Percentiles rank a stretch among this genome's conserved stretches.
phyloP scores from a whole-genome alignment of 2,888 invertebrate genomes.

The Drosophila paucipuncta region DNA sequence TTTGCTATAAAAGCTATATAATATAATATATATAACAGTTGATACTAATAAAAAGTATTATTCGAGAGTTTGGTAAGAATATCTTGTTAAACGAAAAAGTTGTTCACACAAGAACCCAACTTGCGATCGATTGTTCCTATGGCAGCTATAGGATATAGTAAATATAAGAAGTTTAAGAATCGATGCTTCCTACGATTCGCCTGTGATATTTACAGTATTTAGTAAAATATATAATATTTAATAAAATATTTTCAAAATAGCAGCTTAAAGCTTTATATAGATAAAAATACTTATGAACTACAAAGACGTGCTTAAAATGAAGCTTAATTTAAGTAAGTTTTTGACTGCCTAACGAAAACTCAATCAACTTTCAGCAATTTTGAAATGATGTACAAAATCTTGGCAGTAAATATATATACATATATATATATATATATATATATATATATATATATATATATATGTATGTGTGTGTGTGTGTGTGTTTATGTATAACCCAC shows the following conservation, averaged over 20 bases:
- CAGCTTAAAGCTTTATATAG: background rate
- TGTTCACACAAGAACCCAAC: too few species aligned
- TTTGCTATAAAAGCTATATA: too few species aligned
- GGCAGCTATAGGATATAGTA: background rate
- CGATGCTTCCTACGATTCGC: background rate
- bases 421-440: background rate
- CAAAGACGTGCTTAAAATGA: background rate
- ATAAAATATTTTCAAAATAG: background rate
- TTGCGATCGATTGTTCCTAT: background rate
- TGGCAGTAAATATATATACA: too few species aligned
- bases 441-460: background rate
- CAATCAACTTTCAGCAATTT: slow-evolving; percentile 14
- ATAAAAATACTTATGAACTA: background rate
- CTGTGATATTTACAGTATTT: background rate
- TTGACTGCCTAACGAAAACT: background rate
- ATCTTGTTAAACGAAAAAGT: background rate
- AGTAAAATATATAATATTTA: background rate
- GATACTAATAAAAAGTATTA: background rate
- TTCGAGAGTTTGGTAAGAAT: background rate
- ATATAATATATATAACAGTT: too few species aligned
- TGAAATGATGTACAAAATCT: background rate
- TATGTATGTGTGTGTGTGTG: background rate
- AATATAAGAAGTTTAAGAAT: background rate
- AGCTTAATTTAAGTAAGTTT: background rate
- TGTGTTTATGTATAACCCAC: slow-evolving; percentile 43